Base-by-base conservation (phyloP, 2,797 vertebrate genomes). In the Chloroceryle amazona region DNA sequence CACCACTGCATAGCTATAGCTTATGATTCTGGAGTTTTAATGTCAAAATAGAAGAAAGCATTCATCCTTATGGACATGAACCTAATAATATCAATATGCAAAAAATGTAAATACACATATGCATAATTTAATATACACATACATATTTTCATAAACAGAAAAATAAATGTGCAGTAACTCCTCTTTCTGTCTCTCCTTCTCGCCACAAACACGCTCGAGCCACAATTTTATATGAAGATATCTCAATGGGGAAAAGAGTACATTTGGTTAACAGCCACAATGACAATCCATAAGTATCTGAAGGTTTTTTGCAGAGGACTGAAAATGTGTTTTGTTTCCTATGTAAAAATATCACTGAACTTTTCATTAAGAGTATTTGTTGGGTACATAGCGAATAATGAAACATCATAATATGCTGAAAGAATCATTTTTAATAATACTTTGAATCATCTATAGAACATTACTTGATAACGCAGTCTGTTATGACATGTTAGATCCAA, bases 151-250 rank as follows among this genome's bases (percentile, higher is more conserved):
- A 58, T 42, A 42, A 54, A 14, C 7, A 88, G 18, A 83, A 93
- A 81, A 83, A 75, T 31, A 57, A 72, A 74, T 7, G 18, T 60
- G 17, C 19, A 83, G 1, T 67, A 73, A 83, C 17, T 51, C 17
- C 46, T 86, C 33, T 65, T 14, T 22, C 26, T 4, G 31, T 55
- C 31, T 55, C 10, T 55, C 31, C 20, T 5, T n/a, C 54, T 21
- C n/a, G 13, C n/a, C 55, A 6, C 0, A 0, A 2, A 3, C 31
- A 23, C 4, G 21, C 9, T 62, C 67, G 16, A 86, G 8, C 5
- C 10, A 44, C 21, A n/a, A 78, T 57, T 74, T 60, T 54, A 41
- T 47, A 73, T 19, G 7, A 81, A 67, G 3, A 6, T 37, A 79
- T 47, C 12, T 58, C 19, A 55, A 1, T 25, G 16, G 13, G 37